phyloP scores from a whole-genome alignment of 2,888 invertebrate genomes.

The Neoascia interrupta region DNA sequence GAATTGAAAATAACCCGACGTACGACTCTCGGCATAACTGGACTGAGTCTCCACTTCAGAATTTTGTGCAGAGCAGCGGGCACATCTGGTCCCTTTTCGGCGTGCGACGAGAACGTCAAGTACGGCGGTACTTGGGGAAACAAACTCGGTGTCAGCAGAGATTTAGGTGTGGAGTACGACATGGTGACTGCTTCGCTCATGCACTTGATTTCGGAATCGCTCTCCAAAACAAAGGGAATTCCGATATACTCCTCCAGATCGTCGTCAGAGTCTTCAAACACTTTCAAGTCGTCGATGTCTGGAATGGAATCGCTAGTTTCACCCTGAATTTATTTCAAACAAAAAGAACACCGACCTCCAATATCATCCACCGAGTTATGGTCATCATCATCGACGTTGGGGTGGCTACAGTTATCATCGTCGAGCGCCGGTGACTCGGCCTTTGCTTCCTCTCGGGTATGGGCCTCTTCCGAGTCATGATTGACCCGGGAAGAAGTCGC shows the following conservation, averaged over 20 bases:
- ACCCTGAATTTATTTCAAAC: no score
- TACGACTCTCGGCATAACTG: constrained; percentile 96
- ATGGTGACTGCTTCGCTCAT: constrained; percentile 71
- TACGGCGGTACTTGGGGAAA: constrained; percentile 90
- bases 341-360: constrained; percentile 32
- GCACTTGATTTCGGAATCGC: constrained; percentile 70
- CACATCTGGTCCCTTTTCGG: constrained; percentile 82
- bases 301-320: no score
- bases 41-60: constrained; percentile 96
- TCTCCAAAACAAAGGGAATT: constrained; percentile 74
- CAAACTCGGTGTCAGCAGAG: constrained; percentile 82
- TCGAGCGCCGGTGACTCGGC: constrained; percentile 26
- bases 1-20: constrained; percentile 92
- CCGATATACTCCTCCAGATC: constrained; percentile 77
- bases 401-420: constrained; percentile 46
- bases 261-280: constrained; percentile 76
- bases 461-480: constrained; percentile 11
- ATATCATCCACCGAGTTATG: constrained; percentile 42
- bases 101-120: constrained; percentile 87
- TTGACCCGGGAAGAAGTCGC: constrained; percentile 9
- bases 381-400: constrained; percentile 41
- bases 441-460: constrained; percentile 9
- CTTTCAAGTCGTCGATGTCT: constrained; percentile 77
- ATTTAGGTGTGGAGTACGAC: constrained; percentile 73
- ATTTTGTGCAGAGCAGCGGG: constrained; percentile 88